Percentiles rank a stretch among this genome's conserved stretches.
Evolutionary conservation across 2,113 vertebrate genomes (phyloP).

Genomic region (Anhinga anhinga): DNA sequence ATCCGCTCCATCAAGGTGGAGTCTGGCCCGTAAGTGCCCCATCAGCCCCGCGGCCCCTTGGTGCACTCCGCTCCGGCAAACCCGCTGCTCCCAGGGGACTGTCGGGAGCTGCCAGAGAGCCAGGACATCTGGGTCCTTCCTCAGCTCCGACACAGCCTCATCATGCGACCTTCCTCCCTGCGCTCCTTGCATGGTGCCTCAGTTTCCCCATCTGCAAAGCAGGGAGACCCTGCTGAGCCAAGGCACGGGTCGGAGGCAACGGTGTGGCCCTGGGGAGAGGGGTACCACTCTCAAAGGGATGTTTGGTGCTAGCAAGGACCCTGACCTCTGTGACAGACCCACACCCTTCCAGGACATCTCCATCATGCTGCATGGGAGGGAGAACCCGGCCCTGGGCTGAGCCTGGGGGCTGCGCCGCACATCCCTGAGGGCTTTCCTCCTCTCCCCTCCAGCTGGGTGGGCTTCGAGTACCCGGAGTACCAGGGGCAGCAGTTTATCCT

Average conservation of each 20-base stretch:
- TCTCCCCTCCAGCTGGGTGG: constrained; percentile 83
- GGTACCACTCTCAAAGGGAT: not conserved
- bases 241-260: rapidly evolving
- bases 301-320: not conserved
- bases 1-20: constrained; percentile 97
- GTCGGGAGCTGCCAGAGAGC: not conserved
- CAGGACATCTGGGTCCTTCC: not conserved
- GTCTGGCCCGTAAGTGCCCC: constrained; percentile 87
- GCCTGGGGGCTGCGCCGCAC: not conserved
- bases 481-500: constrained; percentile 98
- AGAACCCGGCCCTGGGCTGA: not conserved
- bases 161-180: rapidly evolving
- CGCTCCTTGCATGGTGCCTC: not conserved
- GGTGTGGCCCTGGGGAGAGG: not conserved
- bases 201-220: not conserved
- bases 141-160: not conserved
- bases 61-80: not conserved
- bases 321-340: not conserved
- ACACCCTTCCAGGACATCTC: not conserved
- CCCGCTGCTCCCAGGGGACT: not conserved
- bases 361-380: not conserved
- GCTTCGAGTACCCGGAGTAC: constrained; percentile 93
- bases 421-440: not conserved
- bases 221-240: not conserved
- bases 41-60: not conserved